Evolutionary conservation across 2,888 invertebrate species (phyloP).

Genomic region (Ephialtes manifestator): DNA sequence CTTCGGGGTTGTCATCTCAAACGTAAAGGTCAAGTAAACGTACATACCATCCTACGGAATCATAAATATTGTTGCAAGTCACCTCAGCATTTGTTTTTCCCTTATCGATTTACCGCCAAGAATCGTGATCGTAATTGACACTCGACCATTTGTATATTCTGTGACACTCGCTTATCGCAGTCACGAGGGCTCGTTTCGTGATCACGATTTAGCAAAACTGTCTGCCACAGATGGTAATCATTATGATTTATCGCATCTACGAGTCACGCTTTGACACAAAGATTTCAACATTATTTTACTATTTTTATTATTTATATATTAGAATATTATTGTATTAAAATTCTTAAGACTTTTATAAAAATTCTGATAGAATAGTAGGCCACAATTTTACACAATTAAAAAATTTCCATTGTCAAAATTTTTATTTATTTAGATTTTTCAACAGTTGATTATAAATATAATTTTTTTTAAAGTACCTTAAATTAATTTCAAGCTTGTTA

Average conservation of each 20-base stretch:
- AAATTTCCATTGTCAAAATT: too few species aligned
- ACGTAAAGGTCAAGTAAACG: constrained; percentile 8
- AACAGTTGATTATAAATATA: too few species aligned
- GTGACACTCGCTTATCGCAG: constrained; percentile 3
- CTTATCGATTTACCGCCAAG: neutral
- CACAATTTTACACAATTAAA: too few species aligned
- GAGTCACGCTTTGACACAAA: constrained; percentile 49
- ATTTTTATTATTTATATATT: neutral
- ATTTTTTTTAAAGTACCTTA: too few species aligned
- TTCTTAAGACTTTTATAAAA: neutral
- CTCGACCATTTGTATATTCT: constrained; percentile 35
- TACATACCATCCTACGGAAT: neutral
- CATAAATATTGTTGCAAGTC: constrained; percentile 39
- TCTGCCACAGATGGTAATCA: constrained; percentile 44
- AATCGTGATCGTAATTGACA: constrained; percentile 32
- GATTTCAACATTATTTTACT: constrained; percentile 20
- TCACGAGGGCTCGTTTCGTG: constrained; percentile 25
- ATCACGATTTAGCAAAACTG: constrained; percentile 52
- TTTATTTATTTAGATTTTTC: too few species aligned
- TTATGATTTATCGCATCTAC: constrained; percentile 44
- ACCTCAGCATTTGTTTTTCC: constrained; percentile 1
- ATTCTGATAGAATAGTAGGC: neutral
- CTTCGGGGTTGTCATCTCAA: neutral
- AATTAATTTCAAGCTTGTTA: too few species aligned
- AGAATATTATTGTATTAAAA: neutral